These are phyloP conservation scores for Odontothrips loti DNA, from an alignment of 2,888 invertebrate species.

Conservation along the genomic window DNA sequence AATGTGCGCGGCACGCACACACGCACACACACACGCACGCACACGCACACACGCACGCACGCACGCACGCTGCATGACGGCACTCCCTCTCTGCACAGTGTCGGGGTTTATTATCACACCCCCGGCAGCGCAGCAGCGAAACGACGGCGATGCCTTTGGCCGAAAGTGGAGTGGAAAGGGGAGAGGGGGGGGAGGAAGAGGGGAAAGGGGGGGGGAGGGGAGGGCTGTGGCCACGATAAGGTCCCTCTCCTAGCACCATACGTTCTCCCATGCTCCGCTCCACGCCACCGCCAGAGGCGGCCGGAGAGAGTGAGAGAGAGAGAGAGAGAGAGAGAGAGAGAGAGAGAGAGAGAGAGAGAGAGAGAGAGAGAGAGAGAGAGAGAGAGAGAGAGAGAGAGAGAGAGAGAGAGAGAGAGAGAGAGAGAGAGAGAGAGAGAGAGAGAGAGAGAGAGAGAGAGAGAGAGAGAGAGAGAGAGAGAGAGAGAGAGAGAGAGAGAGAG, in stretches of 20 bases:
- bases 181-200: not conserved
- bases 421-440: constrained; percentile 1
- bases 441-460: not conserved
- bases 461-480: constrained; percentile 1
- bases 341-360: too few relatives aligned
- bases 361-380: too few relatives aligned
- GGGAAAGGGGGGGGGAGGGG: not conserved
- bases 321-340: not conserved
- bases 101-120: not conserved
- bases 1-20: not conserved
- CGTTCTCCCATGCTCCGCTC: not conserved
- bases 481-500: not conserved
- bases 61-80: not conserved
- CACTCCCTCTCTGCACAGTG: not conserved
- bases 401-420: not conserved
- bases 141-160: not conserved
- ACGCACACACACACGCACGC: constrained; percentile 9
- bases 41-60: not conserved
- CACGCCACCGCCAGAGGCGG: not conserved
- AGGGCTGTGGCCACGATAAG: not conserved
- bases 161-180: not conserved
- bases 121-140: not conserved
- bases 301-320: not conserved
- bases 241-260: not conserved
- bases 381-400: not conserved